A percentile compares a stretch with the other conserved stretches of the same genome.
These are phyloP conservation scores for Pristionchus maxplancki DNA, from an alignment of 2,888 invertebrate genomes.

Conservation along the genomic window DNA sequence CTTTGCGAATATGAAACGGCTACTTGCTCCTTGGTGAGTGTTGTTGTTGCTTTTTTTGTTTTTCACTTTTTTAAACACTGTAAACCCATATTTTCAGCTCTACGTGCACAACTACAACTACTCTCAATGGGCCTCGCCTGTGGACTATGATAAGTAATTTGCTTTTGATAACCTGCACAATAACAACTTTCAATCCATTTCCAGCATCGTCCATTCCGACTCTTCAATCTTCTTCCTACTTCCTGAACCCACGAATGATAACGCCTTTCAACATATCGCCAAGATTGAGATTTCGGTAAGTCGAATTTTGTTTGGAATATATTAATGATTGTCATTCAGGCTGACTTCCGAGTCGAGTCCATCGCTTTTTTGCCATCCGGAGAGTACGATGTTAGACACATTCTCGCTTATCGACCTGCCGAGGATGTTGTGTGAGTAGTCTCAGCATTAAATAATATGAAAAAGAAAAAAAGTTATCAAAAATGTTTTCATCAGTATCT, in stretches of 20 bases:
- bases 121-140: neutral
- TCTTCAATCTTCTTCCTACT: neutral
- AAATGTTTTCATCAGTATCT: neutral
- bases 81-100: neutral
- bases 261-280: neutral
- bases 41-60: too few relatives aligned
- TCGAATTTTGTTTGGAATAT: neutral
- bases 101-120: conserved; percentile 7
- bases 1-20: neutral
- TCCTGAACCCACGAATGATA: neutral
- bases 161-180: neutral
- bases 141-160: neutral
- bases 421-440: neutral
- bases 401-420: neutral
- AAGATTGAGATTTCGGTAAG: neutral
- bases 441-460: neutral
- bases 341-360: neutral
- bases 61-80: too few relatives aligned
- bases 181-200: neutral
- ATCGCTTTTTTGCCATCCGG: neutral
- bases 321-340: neutral
- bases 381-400: neutral
- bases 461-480: neutral
- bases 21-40: conserved; percentile 9
- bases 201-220: neutral